These are phyloP conservation scores for Allolobophora icterica DNA, from an alignment of 2,888 invertebrate genomes.

Conservation along the genomic window DNA sequence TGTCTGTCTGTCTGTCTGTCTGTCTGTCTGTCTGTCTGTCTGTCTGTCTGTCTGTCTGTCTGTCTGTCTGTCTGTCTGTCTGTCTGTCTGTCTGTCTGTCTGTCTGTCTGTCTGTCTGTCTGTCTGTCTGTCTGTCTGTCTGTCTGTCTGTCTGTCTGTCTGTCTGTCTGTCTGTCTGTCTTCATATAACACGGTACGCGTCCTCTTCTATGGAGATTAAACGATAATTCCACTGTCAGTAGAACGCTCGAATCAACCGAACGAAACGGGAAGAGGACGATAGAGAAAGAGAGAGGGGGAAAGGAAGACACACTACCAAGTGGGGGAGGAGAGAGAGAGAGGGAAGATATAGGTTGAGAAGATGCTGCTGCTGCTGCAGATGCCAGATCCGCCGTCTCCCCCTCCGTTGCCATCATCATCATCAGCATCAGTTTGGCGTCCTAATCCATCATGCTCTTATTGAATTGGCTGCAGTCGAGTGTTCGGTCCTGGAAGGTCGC, in stretches of 20 bases:
- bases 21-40: no score
- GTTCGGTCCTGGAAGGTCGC: slow-evolving; percentile 10
- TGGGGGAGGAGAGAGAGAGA: no score
- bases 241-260: slow-evolving; percentile 78
- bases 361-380: background rate
- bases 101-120: background rate
- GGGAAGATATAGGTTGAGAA: background rate
- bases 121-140: background rate
- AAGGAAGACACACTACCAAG: no score
- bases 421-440: background rate
- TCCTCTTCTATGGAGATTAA: background rate
- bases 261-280: slow-evolving; percentile 82
- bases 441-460: slow-evolving; percentile 17
- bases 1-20: background rate
- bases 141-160: background rate
- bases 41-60: no score
- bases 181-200: background rate
- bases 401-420: background rate
- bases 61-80: no score
- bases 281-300: no score
- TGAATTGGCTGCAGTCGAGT: background rate
- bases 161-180: background rate
- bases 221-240: background rate
- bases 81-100: background rate
- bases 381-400: background rate